These are phyloP conservation scores for Cephus runcator DNA, from an alignment of 2,888 invertebrate genomes.

Conservation along the genomic window DNA sequence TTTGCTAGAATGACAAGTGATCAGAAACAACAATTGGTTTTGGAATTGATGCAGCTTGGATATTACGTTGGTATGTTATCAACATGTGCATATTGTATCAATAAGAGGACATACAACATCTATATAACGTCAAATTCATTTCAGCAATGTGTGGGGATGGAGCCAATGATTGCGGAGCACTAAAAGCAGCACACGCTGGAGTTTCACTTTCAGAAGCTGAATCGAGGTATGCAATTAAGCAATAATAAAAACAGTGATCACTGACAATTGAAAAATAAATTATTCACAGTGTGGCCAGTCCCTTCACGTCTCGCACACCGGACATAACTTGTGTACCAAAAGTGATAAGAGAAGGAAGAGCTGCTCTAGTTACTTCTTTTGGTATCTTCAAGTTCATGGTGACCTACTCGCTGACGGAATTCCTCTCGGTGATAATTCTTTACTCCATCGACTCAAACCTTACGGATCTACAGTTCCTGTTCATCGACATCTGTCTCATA, in stretches of 20 bases:
- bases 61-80: slow-evolving; percentile 71
- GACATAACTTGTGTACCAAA: slow-evolving; percentile 85
- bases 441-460: slow-evolving; percentile 75
- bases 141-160: slow-evolving; percentile 77
- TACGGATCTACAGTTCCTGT: slow-evolving; percentile 74
- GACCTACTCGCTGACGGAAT: slow-evolving; percentile 89
- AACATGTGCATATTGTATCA: neutral
- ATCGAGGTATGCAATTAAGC: slow-evolving; percentile 69
- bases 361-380: slow-evolving; percentile 89
- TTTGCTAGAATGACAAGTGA: slow-evolving; percentile 88
- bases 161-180: slow-evolving; percentile 89
- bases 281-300: slow-evolving; percentile 79
- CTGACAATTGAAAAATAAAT: neutral
- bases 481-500: slow-evolving; percentile 74
- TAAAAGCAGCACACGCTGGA: slow-evolving; percentile 89
- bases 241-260: neutral
- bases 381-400: slow-evolving; percentile 94
- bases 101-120: neutral
- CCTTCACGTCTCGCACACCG: slow-evolving; percentile 85
- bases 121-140: slow-evolving; percentile 47
- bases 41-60: slow-evolving; percentile 76
- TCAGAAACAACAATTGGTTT: slow-evolving; percentile 82
- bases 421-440: slow-evolving; percentile 82
- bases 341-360: slow-evolving; percentile 85
- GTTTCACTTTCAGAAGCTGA: slow-evolving; percentile 90